Evolutionary conservation across 2,797 vertebrate species (phyloP).

Genomic region (Sebastolobus alascanus): DNA sequence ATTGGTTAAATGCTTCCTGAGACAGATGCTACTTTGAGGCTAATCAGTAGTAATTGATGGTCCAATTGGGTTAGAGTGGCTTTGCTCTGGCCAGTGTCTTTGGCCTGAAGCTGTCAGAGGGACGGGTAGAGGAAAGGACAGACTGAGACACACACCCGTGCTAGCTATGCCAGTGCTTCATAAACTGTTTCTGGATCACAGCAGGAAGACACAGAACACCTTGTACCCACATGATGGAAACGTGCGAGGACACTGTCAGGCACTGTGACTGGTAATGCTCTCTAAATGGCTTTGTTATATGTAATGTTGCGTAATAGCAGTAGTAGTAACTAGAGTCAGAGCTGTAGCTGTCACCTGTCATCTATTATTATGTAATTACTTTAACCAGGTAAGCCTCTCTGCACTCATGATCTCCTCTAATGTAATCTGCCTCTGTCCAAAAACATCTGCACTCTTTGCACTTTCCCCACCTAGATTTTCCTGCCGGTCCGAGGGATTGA

Average conservation of each 20-base stretch:
- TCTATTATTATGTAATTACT: neutral
- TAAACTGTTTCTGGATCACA: constrained; percentile 53
- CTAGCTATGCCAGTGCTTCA: constrained; percentile 50
- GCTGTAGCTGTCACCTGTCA: neutral
- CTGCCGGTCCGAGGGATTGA: too few relatives aligned
- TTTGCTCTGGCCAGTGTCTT: constrained; percentile 78
- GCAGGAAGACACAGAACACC: constrained; percentile 46
- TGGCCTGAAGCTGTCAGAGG: constrained; percentile 70
- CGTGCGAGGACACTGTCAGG: constrained; percentile 26
- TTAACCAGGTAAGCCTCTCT: neutral
- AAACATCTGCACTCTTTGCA: neutral
- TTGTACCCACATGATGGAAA: constrained; percentile 42
- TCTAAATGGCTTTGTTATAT: neutral
- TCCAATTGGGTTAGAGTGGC: constrained; percentile 84
- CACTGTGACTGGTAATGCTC: neutral
- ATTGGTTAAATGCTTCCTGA: constrained; percentile 87
- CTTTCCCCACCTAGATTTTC: too few relatives aligned
- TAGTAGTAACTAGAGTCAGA: neutral
- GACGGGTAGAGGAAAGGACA: constrained; percentile 43
- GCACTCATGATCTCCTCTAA: neutral
- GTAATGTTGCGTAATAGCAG: neutral
- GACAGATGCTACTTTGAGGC: constrained; percentile 86
- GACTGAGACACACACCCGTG: constrained; percentile 41
- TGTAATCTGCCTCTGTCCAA: neutral
- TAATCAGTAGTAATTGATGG: constrained; percentile 87